Evolutionary conservation across 1,140 invertebrate genomes (phyloP).

Genomic region (Philotrypesis tridentata): DNA sequence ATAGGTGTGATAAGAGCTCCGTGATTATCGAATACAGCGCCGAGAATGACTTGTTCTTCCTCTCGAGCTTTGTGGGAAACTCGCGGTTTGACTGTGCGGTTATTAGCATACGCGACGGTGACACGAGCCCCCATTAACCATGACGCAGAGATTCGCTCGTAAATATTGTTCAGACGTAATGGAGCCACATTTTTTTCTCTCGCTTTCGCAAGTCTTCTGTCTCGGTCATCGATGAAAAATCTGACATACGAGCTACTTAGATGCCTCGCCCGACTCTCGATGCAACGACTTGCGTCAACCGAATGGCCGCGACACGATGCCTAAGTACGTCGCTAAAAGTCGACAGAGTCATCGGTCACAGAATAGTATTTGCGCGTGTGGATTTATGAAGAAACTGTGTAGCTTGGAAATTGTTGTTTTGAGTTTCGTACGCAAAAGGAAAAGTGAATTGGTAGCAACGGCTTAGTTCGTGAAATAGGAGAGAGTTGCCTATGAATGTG

Average conservation of each 20-base stretch:
- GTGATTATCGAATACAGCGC: no score
- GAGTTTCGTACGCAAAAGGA: no score
- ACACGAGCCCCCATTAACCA: neutral
- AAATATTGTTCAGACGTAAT: conserved; percentile 9
- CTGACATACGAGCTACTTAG: neutral
- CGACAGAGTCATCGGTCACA: no score
- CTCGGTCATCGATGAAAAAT: conserved; percentile 16
- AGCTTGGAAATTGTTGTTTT: no score
- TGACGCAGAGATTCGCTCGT: neutral
- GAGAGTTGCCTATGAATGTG: no score
- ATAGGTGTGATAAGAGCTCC: neutral
- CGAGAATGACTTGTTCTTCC: neutral
- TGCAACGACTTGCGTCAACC: conserved; percentile 12
- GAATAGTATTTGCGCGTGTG: no score
- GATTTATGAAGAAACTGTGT: no score
- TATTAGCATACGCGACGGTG: no score
- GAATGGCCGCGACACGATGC: neutral
- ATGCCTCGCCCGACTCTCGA: neutral
- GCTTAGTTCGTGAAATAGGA: no score
- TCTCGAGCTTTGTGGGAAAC: neutral
- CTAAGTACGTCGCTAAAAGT: neutral
- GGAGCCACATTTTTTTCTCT: neutral
- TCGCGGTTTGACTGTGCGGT: no score
- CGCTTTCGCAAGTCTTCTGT: conserved; percentile 3
- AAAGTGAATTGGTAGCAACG: no score